Evolutionary conservation across 2,888 invertebrate species (phyloP).

Genomic region (Xestia ashworthii): DNA sequence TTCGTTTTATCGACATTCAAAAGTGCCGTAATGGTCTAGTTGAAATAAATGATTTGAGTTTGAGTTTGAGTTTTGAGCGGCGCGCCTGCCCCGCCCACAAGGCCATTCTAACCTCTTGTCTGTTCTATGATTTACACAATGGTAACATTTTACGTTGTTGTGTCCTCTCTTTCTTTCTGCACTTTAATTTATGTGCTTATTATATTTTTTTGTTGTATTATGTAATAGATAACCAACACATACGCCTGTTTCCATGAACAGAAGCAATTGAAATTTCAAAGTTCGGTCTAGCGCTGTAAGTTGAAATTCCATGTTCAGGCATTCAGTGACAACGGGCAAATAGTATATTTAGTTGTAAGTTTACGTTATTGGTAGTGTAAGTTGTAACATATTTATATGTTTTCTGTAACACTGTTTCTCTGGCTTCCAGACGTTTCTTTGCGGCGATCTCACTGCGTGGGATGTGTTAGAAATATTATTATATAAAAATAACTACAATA

Average conservation of each 20-base stretch:
- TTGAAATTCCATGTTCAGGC: background rate
- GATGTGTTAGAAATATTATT: slow-evolving; percentile 72
- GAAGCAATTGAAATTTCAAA: background rate
- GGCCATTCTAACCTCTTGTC: no score
- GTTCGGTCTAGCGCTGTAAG: background rate
- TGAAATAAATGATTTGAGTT: no score
- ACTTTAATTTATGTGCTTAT: background rate
- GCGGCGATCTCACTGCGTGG: slow-evolving; percentile 79
- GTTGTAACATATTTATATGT: slow-evolving; percentile 62
- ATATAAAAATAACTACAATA: slow-evolving; percentile 80
- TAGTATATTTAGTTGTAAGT: slow-evolving; percentile 45
- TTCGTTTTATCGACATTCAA: no score
- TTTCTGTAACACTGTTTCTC: slow-evolving; percentile 53
- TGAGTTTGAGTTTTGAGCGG: no score
- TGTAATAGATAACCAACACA: slow-evolving; percentile 9
- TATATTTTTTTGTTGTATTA: background rate
- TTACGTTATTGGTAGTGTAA: slow-evolving; percentile 58
- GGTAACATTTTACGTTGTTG: background rate
- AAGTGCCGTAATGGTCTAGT: no score
- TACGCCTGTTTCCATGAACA: background rate
- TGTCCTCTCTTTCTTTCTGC: background rate
- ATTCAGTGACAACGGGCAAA: background rate
- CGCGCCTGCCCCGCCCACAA: no score
- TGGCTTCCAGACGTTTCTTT: slow-evolving; percentile 75
- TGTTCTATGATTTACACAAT: background rate